These are phyloP conservation scores for Helicoverpa assulta DNA, from an alignment of 2,888 invertebrate genomes.

Conservation along the genomic window DNA sequence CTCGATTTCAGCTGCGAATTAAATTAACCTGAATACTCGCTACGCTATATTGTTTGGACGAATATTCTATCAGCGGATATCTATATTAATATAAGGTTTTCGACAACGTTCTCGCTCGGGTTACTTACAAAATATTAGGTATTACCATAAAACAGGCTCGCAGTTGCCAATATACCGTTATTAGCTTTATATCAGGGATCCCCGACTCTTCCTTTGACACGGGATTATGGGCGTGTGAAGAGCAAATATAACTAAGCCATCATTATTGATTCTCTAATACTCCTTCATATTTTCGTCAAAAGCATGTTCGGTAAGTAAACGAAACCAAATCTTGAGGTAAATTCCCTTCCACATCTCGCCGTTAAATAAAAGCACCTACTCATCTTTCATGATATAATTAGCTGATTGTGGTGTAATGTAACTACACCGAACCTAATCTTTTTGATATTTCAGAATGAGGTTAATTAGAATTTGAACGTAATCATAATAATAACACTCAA, in stretches of 20 bases:
- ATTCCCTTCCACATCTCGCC: slow-evolving; percentile 19
- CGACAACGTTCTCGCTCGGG: slow-evolving; percentile 39
- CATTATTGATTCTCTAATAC: slow-evolving; percentile 71
- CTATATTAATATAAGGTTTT: slow-evolving; percentile 54
- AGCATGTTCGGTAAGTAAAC: slow-evolving; percentile 37
- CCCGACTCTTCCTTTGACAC: slow-evolving; percentile 67
- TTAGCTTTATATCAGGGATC: slow-evolving; percentile 68
- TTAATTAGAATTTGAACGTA: slow-evolving; percentile 20
- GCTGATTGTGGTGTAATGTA: slow-evolving; percentile 30
- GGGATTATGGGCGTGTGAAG: slow-evolving; percentile 67
- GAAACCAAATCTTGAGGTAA: slow-evolving; percentile 33
- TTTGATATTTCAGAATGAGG: slow-evolving; percentile 12
- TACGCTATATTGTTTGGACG: slow-evolving; percentile 38
- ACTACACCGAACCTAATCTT: slow-evolving; percentile 16
- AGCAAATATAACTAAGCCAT: slow-evolving; percentile 61
- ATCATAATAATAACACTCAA: slow-evolving; percentile 19
- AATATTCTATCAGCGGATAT: slow-evolving; percentile 45
- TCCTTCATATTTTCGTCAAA: slow-evolving; percentile 49
- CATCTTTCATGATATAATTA: slow-evolving; percentile 30
- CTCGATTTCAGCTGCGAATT: slow-evolving; percentile 35
- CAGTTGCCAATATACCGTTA: slow-evolving; percentile 66
- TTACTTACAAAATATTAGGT: slow-evolving; percentile 60
- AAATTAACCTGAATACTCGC: slow-evolving; percentile 43
- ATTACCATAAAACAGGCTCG: slow-evolving; percentile 65
- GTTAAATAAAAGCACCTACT: slow-evolving; percentile 8